A percentile compares a stretch with the other conserved stretches of the same genome.
phyloP scores from a whole-genome alignment of 2,797 vertebrate species.

The Sebastes steindachneri region DNA sequence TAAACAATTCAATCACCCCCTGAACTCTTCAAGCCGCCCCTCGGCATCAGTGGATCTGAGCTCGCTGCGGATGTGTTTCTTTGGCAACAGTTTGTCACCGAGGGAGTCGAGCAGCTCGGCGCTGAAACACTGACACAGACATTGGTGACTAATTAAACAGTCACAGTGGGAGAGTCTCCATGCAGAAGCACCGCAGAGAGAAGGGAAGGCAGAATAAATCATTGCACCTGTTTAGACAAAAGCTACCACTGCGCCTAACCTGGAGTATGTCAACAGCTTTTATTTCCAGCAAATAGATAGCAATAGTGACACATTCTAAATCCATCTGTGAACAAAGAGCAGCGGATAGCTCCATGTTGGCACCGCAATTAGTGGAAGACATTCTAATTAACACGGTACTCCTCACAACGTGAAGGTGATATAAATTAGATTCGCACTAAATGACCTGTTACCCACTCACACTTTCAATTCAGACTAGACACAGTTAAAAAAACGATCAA shows the following conservation, averaged over 20 bases:
- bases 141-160: slow-evolving; percentile 82
- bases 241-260: slow-evolving; percentile 67
- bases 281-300: slow-evolving; percentile 63
- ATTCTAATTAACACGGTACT: slow-evolving; percentile 44
- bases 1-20: slow-evolving; percentile 78
- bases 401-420: neutral
- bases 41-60: slow-evolving; percentile 59
- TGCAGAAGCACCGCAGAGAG: slow-evolving; percentile 55
- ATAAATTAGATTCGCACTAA: neutral
- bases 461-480: neutral
- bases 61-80: slow-evolving; percentile 65
- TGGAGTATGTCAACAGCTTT: slow-evolving; percentile 76
- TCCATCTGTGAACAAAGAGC: slow-evolving; percentile 67
- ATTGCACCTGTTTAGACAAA: slow-evolving; percentile 79
- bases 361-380: slow-evolving; percentile 32
- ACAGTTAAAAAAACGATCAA: neutral
- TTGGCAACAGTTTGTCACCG: slow-evolving; percentile 75
- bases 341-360: slow-evolving; percentile 50
- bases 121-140: slow-evolving; percentile 67
- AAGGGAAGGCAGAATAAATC: slow-evolving; percentile 65
- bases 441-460: neutral
- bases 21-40: slow-evolving; percentile 67
- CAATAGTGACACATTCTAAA: slow-evolving; percentile 64
- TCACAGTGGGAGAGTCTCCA: slow-evolving; percentile 76
- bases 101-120: slow-evolving; percentile 58